A percentile compares a stretch with the other conserved stretches of the same genome.
These are phyloP conservation scores for Phthorimaea operculella DNA, from an alignment of 1,140 invertebrate genomes.

Conservation along the genomic window DNA sequence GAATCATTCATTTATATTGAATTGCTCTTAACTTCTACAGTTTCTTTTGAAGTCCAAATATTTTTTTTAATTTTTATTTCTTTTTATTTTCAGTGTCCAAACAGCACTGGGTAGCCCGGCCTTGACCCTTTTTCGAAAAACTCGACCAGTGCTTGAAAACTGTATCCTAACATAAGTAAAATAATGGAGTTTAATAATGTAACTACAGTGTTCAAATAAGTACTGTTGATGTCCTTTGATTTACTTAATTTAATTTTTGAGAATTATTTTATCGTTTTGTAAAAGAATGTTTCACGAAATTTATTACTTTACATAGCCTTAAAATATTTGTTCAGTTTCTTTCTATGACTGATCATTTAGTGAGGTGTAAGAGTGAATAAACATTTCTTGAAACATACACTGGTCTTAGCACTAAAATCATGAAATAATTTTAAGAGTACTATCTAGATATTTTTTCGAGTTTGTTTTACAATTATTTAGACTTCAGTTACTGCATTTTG, in stretches of 20 bases:
- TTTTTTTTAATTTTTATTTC: conserved; percentile 20
- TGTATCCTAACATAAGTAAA: conserved; percentile 33
- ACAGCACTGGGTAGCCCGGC: conserved; percentile 40
- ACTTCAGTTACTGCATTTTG: conserved; percentile 29
- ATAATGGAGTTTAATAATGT: conserved; percentile 38
- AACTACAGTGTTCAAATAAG: conserved; percentile 43
- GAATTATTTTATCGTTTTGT: conserved; percentile 1
- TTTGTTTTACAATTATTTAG: conserved; percentile 13
- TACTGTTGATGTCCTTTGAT: conserved; percentile 48
- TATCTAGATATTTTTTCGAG: not conserved
- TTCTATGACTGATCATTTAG: too few species aligned
- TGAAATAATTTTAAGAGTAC: not conserved
- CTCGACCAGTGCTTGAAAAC: conserved; percentile 41
- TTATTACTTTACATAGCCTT: not conserved
- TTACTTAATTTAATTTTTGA: conserved; percentile 30
- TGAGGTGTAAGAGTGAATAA: too few species aligned
- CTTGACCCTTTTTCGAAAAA: conserved; percentile 28
- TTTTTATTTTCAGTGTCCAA: conserved; percentile 38
- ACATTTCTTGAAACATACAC: conserved; percentile 9
- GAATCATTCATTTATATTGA: too few species aligned
- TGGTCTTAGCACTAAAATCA: conserved; percentile 43
- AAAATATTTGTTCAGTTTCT: too few species aligned
- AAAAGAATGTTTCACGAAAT: not conserved
- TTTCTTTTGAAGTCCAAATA: conserved; percentile 3
- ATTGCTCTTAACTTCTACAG: too few species aligned